These are phyloP conservation scores for Pyrgilauda ruficollis DNA, from an alignment of 2,113 vertebrate species.

Conservation along the genomic window DNA sequence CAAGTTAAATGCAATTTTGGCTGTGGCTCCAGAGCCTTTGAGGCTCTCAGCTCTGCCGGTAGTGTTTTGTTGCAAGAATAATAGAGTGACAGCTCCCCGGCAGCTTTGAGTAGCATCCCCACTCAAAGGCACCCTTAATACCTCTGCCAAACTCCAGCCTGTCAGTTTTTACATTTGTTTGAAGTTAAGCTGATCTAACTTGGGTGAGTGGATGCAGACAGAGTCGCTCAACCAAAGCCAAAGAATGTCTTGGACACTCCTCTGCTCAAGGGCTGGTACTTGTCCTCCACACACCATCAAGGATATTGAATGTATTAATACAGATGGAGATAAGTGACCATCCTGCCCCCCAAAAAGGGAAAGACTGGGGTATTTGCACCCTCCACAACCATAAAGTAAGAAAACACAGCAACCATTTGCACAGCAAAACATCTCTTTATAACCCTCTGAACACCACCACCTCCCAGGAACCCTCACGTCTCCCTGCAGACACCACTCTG, in stretches of 20 bases:
- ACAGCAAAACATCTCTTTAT: background rate
- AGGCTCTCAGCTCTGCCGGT: background rate
- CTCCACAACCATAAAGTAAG: background rate
- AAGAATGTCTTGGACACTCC: rapidly evolving
- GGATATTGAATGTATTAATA: background rate
- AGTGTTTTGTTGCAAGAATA: background rate
- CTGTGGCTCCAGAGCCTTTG: background rate
- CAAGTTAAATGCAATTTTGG: background rate
- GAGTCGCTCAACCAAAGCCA: background rate
- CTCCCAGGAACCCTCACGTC: background rate
- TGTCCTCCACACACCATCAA: rapidly evolving
- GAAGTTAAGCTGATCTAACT: slow-evolving; percentile 55
- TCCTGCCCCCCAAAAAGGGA: background rate
- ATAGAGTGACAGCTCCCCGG: background rate
- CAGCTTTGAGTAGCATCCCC: slow-evolving; percentile 22
- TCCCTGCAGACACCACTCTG: background rate
- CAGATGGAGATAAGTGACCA: background rate
- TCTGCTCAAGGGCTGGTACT: background rate
- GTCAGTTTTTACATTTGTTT: background rate
- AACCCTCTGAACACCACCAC: background rate
- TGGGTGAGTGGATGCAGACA: background rate
- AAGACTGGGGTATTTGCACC: background rate
- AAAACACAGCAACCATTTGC: background rate
- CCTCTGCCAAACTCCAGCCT: background rate
- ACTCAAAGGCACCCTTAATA: slow-evolving; percentile 29